Conservation (phyloP, 2,113 vertebrate species). For the Entomyzon cyanotis region DNA sequence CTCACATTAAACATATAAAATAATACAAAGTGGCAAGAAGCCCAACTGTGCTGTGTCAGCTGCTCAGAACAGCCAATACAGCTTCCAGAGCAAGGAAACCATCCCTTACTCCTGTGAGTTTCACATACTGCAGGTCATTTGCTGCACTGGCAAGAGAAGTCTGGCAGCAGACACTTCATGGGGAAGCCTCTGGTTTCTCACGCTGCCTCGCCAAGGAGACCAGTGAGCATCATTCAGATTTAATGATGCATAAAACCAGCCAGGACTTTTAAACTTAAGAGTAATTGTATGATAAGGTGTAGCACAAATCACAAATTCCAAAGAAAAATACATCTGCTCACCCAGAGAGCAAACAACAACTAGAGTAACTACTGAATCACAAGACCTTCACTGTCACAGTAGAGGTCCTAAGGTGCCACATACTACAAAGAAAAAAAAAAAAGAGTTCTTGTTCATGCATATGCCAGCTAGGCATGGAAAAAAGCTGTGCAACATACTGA, state of each 20-base stretch:
- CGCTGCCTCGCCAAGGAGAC: not conserved
- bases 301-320: not conserved
- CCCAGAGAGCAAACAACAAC: not conserved
- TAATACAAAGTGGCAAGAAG: not conserved
- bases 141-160: not conserved
- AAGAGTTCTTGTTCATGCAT: not conserved
- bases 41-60: not conserved
- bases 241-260: not conserved
- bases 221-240: not conserved
- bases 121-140: not conserved
- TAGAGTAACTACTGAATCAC: not conserved
- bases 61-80: not conserved
- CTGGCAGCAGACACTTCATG: not conserved
- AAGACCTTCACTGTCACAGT: not conserved
- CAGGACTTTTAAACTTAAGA: not conserved
- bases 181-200: not conserved
- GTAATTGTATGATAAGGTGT: not conserved
- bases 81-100: not conserved
- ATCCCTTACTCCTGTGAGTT: not conserved
- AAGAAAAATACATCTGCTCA: not conserved
- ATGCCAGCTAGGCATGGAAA: not conserved
- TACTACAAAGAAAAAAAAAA: not conserved
- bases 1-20: not conserved
- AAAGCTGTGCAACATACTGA: not conserved
- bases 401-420: not conserved